Conservation (phyloP, 2,113 vertebrate genomes). For the Cygnus atratus region DNA sequence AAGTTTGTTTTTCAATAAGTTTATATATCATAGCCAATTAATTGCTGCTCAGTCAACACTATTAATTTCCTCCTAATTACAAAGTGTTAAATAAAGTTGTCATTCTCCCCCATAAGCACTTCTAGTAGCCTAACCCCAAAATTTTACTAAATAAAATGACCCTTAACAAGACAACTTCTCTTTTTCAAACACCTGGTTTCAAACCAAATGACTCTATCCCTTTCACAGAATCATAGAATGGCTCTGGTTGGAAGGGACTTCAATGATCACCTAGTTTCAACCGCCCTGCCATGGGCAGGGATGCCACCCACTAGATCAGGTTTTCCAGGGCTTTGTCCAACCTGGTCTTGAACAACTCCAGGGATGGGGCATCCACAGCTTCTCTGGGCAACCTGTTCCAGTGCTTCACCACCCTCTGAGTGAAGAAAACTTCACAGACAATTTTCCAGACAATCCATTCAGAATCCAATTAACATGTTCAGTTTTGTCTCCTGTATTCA, state of each 20-base stretch:
- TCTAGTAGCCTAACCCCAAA: not conserved
- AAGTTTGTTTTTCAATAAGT: fast-evolving
- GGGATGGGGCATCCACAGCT: no score
- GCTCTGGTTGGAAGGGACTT: no score
- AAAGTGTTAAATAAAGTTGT: not conserved
- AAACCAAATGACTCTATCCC: not conserved
- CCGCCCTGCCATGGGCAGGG: no score
- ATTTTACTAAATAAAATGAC: not conserved
- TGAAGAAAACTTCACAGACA: no score
- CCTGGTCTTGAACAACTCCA: no score
- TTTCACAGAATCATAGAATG: not conserved
- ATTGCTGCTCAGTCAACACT: not conserved
- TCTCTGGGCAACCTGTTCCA: no score
- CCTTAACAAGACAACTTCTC: not conserved
- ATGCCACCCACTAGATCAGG: no score
- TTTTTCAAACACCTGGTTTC: not conserved
- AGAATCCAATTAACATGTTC: not conserved
- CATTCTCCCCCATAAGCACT: not conserved
- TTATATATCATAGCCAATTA: not conserved
- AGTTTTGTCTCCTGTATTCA: not conserved
- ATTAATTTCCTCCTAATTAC: not conserved
- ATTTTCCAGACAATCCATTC: not conserved
- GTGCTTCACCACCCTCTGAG: no score
- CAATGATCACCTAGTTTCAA: no score
- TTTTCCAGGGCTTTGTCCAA: no score